A percentile compares a stretch with the other conserved stretches of the same genome.
These are phyloP conservation scores for Parnassius smintheus DNA, from an alignment of 2,888 invertebrate genomes.

Conservation along the genomic window DNA sequence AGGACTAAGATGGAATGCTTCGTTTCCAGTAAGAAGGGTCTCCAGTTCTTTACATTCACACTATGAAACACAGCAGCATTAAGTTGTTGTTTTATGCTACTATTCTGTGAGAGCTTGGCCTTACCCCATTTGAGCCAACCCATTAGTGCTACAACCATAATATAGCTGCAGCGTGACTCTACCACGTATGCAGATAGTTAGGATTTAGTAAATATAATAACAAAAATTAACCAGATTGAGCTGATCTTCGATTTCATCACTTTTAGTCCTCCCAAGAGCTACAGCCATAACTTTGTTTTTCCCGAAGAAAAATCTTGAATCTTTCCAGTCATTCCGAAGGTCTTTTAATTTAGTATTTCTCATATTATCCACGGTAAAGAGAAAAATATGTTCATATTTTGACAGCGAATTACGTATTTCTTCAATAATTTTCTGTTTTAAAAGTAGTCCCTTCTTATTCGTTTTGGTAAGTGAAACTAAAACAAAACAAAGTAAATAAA, in stretches of 20 bases:
- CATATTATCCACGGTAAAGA: conserved; percentile 96
- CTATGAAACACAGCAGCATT: too few relatives aligned
- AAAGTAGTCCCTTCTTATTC: conserved; percentile 92
- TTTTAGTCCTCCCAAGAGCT: conserved; percentile 91
- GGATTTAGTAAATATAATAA: too few relatives aligned
- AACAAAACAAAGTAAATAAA: conserved; percentile 47
- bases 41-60: too few relatives aligned
- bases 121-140: too few relatives aligned
- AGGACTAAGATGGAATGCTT: too few relatives aligned
- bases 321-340: conserved; percentile 92
- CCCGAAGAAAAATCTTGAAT: conserved; percentile 97
- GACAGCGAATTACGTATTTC: conserved; percentile 91
- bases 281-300: conserved; percentile 98
- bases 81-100: too few relatives aligned
- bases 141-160: too few relatives aligned
- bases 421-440: conserved; percentile 94
- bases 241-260: conserved; percentile 91
- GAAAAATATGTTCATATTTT: conserved; percentile 91
- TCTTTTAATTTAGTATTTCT: conserved; percentile 94
- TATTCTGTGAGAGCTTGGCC: too few relatives aligned
- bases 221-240: conserved; percentile 82
- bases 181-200: too few relatives aligned
- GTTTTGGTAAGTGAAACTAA: conserved; percentile 97
- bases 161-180: too few relatives aligned
- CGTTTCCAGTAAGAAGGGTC: too few relatives aligned